A percentile compares a stretch with the other conserved stretches of the same genome.
phyloP scores from a whole-genome alignment of 1,140 invertebrate genomes.

The Ruditapes philippinarum region DNA sequence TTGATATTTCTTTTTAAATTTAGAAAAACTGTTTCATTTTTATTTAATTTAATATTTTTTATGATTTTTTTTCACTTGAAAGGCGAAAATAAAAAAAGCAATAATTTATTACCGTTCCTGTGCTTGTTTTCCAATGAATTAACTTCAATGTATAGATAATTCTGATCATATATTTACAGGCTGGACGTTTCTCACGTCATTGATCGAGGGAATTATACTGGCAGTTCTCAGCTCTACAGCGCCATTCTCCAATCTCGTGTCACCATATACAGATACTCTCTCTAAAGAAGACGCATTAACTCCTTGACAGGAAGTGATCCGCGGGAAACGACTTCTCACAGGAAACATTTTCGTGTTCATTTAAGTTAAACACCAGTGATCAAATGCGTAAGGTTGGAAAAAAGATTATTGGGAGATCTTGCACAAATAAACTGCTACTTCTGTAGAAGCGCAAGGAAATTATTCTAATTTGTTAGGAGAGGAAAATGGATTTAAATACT shows the following conservation, averaged over 20 bases:
- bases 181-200: not conserved
- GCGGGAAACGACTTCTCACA: slow-evolving; percentile 13
- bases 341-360: slow-evolving; percentile 19
- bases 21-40: no score
- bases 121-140: not conserved
- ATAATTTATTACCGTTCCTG: no score
- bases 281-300: not conserved
- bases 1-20: no score
- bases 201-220: not conserved
- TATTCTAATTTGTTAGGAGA: not conserved
- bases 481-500: not conserved
- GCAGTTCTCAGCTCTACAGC: not conserved
- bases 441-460: not conserved
- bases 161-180: not conserved
- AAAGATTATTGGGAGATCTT: not conserved
- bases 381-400: not conserved
- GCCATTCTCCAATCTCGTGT: not conserved
- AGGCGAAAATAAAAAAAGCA: no score
- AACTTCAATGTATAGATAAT: slow-evolving; percentile 21
- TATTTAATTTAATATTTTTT: no score
- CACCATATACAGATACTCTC: not conserved
- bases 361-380: slow-evolving; percentile 28
- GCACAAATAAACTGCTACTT: not conserved
- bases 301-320: slow-evolving; percentile 16
- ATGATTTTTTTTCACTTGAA: no score